Evolutionary conservation across 2,113 vertebrate genomes (phyloP), one percentile per base, ranked within the genome.

Genomic region (Mystacornis crossleyi): DNA sequence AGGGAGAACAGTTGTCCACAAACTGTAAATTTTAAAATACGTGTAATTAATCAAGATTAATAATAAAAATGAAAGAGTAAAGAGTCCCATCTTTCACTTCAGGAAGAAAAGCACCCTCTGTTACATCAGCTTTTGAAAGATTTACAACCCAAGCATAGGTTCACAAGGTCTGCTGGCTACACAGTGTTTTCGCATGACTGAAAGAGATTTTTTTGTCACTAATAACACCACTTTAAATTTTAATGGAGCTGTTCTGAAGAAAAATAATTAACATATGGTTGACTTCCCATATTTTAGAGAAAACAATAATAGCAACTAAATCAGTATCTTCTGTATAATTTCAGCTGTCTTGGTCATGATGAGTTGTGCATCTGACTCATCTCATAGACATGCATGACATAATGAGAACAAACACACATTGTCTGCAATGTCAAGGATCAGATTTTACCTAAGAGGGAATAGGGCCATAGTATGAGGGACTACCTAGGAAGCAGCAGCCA

Each of bases 251-350:
- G 43, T 53, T 94, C 75, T 71, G 48, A 90, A 83, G 82, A 92
- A 94, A 92, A 92, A 94, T 89, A 92, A 94, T 90, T 86, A 96
- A 93, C 90, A 86, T 83, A 90, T 50, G 88, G 64, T 89, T 89
- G 90, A 94, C 65, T 96, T 95, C 93, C 82, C 47, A 51, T 92
- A 66, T 71, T 83, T 81, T 66, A 93, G 64, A 78, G 61, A 92
- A 95, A 95, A 95, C 78, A 90, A 58, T 70, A 92, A 85, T 11
- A 94, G 72, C 55, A 51, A 94, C 94, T 92, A 89, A 88, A 86
- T 70, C 77, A 66, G 60, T 88, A 86, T 69, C 66, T 89, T 92
- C 71, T 60, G 48, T 53, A 45, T 64, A 90, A 96, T 86, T 95
- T 78, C 86, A 97, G 40, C 75, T 95, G 82, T 67, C 79, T 93